phyloP scores from a whole-genome alignment of 2,888 invertebrate species.

The Dendrolimus pini region DNA sequence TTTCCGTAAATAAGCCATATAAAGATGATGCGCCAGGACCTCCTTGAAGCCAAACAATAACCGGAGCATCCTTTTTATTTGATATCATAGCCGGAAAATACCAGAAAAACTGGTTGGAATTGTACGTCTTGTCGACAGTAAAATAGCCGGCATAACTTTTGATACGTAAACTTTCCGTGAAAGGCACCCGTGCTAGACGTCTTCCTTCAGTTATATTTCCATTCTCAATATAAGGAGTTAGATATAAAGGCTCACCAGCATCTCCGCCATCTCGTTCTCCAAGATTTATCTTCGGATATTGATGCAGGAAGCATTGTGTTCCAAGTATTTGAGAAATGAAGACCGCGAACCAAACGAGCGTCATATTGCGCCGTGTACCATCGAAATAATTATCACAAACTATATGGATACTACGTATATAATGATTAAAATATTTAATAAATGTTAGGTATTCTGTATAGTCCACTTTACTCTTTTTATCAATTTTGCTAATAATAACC shows the following conservation, averaged over 20 bases:
- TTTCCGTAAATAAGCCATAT: slow-evolving; percentile 88
- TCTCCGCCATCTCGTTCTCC: slow-evolving; percentile 46
- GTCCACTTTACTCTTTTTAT: not conserved
- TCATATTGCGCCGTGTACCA: slow-evolving; percentile 27
- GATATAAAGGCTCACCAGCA: slow-evolving; percentile 80
- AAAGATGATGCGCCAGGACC: slow-evolving; percentile 90
- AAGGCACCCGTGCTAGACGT: slow-evolving; percentile 70
- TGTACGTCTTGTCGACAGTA: slow-evolving; percentile 85
- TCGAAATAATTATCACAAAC: no score
- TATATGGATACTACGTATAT: no score
- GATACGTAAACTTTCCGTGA: slow-evolving; percentile 76
- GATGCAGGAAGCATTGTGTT: slow-evolving; percentile 43
- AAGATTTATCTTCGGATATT: slow-evolving; percentile 47
- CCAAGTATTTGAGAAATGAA: slow-evolving; percentile 30
- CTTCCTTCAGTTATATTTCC: slow-evolving; percentile 83
- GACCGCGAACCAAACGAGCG: slow-evolving; percentile 23
- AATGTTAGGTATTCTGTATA: no score
- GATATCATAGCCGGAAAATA: slow-evolving; percentile 86
- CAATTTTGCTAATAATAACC: slow-evolving; percentile 4
- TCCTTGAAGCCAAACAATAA: slow-evolving; percentile 90
- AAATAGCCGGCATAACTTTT: slow-evolving; percentile 88
- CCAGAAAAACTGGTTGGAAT: slow-evolving; percentile 95
- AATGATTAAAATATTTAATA: no score
- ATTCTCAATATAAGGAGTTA: slow-evolving; percentile 84
- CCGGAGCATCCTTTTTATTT: slow-evolving; percentile 77